Conservation (phyloP, 2,888 invertebrate genomes). For the Galerucella nymphaeae region DNA sequence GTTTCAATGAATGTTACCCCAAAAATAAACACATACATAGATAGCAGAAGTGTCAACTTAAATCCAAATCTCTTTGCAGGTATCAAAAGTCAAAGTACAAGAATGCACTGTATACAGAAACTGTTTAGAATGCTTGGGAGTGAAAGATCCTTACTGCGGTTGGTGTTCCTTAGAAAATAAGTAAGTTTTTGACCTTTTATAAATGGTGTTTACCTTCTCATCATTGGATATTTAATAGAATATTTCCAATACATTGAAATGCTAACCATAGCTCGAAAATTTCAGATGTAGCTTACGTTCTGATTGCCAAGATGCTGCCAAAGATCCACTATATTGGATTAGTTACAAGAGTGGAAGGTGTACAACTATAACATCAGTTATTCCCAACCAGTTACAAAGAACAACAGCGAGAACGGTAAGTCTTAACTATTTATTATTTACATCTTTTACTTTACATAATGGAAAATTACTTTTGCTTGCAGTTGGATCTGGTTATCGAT, state of each 20-base stretch:
- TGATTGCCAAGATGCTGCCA: conserved; percentile 91
- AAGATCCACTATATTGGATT: conserved; percentile 95
- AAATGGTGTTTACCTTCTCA: neutral
- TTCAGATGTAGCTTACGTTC: conserved; percentile 86
- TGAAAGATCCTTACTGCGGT: conserved; percentile 96
- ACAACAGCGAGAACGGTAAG: conserved; percentile 87
- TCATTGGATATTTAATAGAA: too few relatives aligned
- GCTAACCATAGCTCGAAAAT: conserved; percentile 10
- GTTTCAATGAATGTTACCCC: too few relatives aligned
- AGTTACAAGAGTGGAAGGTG: conserved; percentile 97
- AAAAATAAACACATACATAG: too few relatives aligned
- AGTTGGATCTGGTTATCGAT: conserved; percentile 92
- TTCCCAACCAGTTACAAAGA: conserved; percentile 90
- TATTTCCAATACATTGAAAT: neutral
- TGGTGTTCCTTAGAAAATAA: conserved; percentile 98
- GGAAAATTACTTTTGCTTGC: conserved; percentile 35
- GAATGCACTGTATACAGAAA: conserved; percentile 92
- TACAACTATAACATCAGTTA: conserved; percentile 92
- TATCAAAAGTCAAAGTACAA: conserved; percentile 92
- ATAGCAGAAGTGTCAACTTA: too few relatives aligned
- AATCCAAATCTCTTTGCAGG: conserved; percentile 62
- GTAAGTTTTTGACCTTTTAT: conserved; percentile 61
- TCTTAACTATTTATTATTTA: conserved; percentile 11
- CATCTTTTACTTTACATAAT: conserved; percentile 33
- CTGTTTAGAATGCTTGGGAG: conserved; percentile 91